Conservation (phyloP, 2,888 invertebrate genomes). For the Eupithecia subumbrata region DNA sequence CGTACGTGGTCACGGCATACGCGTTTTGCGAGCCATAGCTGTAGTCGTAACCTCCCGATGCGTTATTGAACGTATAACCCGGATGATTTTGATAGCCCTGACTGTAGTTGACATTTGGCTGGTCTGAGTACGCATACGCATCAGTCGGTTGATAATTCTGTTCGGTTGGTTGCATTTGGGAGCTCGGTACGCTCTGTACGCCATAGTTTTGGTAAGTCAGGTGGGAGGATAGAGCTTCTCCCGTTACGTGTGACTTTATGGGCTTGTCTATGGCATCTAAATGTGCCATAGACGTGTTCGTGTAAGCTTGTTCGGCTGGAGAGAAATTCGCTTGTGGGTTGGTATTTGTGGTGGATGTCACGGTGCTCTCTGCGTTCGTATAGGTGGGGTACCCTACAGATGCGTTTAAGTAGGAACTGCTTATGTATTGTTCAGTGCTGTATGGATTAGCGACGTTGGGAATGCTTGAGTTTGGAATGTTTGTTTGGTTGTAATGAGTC, state of each 20-base stretch:
- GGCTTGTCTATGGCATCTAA: constrained; percentile 71
- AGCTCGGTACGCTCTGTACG: constrained; percentile 33
- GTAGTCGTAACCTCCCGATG: constrained; percentile 85
- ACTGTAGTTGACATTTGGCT: constrained; percentile 54
- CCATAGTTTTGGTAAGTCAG: constrained; percentile 50
- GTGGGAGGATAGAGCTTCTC: constrained; percentile 64
- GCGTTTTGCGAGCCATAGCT: constrained; percentile 85
- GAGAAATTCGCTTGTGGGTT: constrained; percentile 37
- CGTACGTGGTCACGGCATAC: constrained; percentile 55
- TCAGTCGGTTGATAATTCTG: constrained; percentile 52
- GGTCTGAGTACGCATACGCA: constrained; percentile 54
- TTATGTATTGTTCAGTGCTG: constrained; percentile 56
- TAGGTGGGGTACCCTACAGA: constrained; percentile 66
- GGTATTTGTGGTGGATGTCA: constrained; percentile 54
- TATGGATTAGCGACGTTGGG: constrained; percentile 31
- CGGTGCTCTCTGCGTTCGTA: constrained; percentile 57
- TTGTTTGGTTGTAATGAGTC: constrained; percentile 47
- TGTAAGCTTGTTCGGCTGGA: constrained; percentile 44
- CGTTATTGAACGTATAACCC: constrained; percentile 84
- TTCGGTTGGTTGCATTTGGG: constrained; percentile 45
- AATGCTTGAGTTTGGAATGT: constrained; percentile 37
- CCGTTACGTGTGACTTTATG: constrained; percentile 76
- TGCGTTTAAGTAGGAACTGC: constrained; percentile 54
- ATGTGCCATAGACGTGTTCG: constrained; percentile 57
- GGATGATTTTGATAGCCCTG: constrained; percentile 83